Evolutionary conservation across 2,113 vertebrate species (phyloP).

Genomic region (Macquaria australasica): DNA sequence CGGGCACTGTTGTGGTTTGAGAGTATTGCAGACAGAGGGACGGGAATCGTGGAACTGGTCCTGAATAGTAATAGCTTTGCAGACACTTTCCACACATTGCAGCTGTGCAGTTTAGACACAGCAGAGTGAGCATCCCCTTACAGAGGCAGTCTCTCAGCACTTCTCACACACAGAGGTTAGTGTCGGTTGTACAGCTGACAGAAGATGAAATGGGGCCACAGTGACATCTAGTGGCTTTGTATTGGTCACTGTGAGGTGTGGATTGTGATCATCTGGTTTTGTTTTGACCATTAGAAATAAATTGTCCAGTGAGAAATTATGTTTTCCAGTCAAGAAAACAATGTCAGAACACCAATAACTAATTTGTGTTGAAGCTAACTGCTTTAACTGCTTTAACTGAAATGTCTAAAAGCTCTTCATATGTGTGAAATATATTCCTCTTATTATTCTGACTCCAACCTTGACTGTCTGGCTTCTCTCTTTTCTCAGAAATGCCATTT

Average conservation of each 20-base stretch:
- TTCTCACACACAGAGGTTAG: constrained; percentile 27
- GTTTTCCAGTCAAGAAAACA: background rate
- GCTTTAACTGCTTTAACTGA: constrained; percentile 6
- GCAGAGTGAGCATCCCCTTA: constrained; percentile 45
- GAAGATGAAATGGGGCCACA: constrained; percentile 71
- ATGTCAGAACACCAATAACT: background rate
- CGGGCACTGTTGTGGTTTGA: constrained; percentile 66
- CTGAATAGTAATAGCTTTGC: constrained; percentile 73
- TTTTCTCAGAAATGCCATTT: constrained; percentile 2
- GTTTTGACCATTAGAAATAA: background rate
- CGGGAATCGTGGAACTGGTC: constrained; percentile 52
- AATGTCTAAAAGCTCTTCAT: background rate
- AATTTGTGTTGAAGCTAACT: background rate
- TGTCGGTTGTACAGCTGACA: background rate
- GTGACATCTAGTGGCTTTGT: constrained; percentile 83
- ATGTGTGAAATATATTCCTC: background rate
- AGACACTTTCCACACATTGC: constrained; percentile 54
- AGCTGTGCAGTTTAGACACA: constrained; percentile 59
- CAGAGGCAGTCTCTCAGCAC: constrained; percentile 30
- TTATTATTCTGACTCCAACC: constrained; percentile 1
- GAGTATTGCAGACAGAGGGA: constrained; percentile 64
- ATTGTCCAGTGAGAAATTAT: constrained; percentile 6
- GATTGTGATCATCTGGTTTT: background rate
- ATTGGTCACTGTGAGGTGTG: background rate
- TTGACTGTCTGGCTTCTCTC: constrained; percentile 9